Base-by-base conservation (phyloP, 2,888 invertebrate genomes). In the Melipona bicolor region DNA sequence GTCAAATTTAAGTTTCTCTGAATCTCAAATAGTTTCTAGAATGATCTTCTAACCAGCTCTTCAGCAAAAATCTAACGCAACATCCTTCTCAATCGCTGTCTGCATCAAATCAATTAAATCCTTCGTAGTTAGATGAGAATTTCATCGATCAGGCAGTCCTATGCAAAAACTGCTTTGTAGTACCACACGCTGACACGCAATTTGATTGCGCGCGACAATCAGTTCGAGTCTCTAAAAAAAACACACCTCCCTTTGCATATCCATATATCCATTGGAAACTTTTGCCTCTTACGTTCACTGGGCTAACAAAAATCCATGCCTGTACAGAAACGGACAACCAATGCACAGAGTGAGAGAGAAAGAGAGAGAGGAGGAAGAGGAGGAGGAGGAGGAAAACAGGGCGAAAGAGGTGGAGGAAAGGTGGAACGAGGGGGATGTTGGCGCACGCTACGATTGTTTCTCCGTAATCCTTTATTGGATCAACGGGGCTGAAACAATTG, bases 401-500 rank as follows among this genome's bases (percentile, higher is more conserved):
- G 32, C 19, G 32, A 4, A 62, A 19, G 62, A 64, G 62, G 62
- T 27, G 62, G 62, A 64, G 61, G 68, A 52, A 67, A 64, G 65
- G 56, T 36, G 32, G 71, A 64, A 67, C 56, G 36, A 65, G 72
- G 64, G 68, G 85, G 82, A 81, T 80, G 87, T 62, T 79, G 81
- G 87, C 74, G 89, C 92, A 90, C 92, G 91, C 92, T 92, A 91
- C 93, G 90, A 93, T 93, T 93, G 93, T 93, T 93, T 93, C 91
- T 91, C 92, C 93, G 91, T 94, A 94, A 94, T 94, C 94, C 94
- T 94, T 94, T 94, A 94, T 94, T 94, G 94, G 93, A 94, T 94
- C 94, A 94, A 93, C 93, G 94, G 92, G 93, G 94, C 93, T 94
- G 94, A 94, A 94, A 94, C 94, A 94, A 94, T 94, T 93, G 93